These are phyloP conservation scores for Puntigrus tetrazona DNA, from an alignment of 2,113 vertebrate species.

Conservation along the genomic window DNA sequence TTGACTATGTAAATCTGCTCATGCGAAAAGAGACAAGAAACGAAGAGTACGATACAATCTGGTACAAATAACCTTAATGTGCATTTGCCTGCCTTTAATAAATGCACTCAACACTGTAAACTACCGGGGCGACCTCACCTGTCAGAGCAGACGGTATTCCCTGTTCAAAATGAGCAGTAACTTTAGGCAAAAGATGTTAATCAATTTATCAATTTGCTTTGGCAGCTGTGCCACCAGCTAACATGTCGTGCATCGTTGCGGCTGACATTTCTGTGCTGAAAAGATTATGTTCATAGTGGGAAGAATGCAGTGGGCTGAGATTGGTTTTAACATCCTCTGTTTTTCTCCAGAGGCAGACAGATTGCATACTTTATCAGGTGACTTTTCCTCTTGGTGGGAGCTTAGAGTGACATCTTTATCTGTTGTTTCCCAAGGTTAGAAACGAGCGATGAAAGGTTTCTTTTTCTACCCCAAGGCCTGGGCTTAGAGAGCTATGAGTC, in stretches of 20 bases:
- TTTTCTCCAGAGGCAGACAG: slow-evolving; percentile 38
- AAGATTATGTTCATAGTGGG: slow-evolving; percentile 51
- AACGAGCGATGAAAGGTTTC: slow-evolving; percentile 44
- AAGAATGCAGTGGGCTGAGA: slow-evolving; percentile 19
- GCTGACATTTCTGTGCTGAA: slow-evolving; percentile 57
- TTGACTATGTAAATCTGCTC: not conserved
- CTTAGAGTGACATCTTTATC: slow-evolving; percentile 54
- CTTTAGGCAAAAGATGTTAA: slow-evolving; percentile 45
- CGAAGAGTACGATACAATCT: not conserved
- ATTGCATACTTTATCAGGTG: slow-evolving; percentile 39
- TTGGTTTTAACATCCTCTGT: slow-evolving; percentile 25
- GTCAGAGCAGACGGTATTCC: slow-evolving; percentile 54
- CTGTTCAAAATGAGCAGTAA: slow-evolving; percentile 38
- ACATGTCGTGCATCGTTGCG: slow-evolving; percentile 44
- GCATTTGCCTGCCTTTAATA: not conserved
- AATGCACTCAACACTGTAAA: not conserved
- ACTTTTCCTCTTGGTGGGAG: slow-evolving; percentile 19
- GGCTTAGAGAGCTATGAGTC: slow-evolving; percentile 25
- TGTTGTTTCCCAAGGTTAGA: slow-evolving; percentile 44
- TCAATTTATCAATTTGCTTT: slow-evolving; percentile 62
- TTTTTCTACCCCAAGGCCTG: slow-evolving; percentile 27
- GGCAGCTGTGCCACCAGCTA: slow-evolving; percentile 46
- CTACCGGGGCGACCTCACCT: not conserved
- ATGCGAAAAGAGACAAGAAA: not conserved
- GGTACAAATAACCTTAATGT: not conserved